Conservation (phyloP, 2,113 vertebrate species). For the Seriola quinqueradiata region DNA sequence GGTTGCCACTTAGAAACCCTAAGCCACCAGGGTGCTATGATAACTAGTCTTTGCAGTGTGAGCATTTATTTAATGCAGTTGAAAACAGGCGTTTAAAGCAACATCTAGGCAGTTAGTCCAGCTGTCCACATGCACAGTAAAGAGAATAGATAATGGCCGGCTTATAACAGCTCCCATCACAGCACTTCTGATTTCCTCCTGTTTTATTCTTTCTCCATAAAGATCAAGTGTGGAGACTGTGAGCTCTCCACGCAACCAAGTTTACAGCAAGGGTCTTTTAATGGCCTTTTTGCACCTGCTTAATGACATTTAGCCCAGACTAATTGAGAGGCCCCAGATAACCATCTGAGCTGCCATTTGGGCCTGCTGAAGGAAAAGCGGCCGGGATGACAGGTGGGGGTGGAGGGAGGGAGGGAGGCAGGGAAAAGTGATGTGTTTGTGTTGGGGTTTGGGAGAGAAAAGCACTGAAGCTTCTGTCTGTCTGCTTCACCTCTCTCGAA, state of each 20-base stretch:
- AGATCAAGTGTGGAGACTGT: not conserved
- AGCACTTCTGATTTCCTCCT: not conserved
- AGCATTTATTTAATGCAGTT: not conserved
- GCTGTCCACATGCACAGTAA: not conserved
- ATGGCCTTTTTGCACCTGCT: slow-evolving; percentile 81
- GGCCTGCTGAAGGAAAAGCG: slow-evolving; percentile 72
- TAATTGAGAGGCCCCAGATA: slow-evolving; percentile 81
- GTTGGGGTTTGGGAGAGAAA: slow-evolving; percentile 31
- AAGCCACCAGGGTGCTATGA: not conserved
- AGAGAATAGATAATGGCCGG: not conserved
- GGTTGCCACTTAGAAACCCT: not conserved
- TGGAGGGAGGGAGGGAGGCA: not conserved
- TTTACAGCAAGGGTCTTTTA: slow-evolving; percentile 49
- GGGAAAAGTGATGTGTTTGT: slow-evolving; percentile 22
- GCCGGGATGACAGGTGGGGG: slow-evolving; percentile 52
- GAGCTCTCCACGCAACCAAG: not conserved
- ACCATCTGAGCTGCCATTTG: slow-evolving; percentile 82
- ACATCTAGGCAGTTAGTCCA: not conserved
- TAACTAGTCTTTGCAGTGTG: not conserved
- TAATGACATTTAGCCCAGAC: slow-evolving; percentile 82
- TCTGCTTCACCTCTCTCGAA: slow-evolving; percentile 54
- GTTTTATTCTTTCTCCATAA: not conserved
- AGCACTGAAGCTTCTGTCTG: slow-evolving; percentile 51
- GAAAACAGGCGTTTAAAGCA: not conserved
- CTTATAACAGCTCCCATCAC: not conserved